These are phyloP conservation scores for Nesoenas mayeri DNA, from an alignment of 2,113 vertebrate genomes.

Conservation along the genomic window DNA sequence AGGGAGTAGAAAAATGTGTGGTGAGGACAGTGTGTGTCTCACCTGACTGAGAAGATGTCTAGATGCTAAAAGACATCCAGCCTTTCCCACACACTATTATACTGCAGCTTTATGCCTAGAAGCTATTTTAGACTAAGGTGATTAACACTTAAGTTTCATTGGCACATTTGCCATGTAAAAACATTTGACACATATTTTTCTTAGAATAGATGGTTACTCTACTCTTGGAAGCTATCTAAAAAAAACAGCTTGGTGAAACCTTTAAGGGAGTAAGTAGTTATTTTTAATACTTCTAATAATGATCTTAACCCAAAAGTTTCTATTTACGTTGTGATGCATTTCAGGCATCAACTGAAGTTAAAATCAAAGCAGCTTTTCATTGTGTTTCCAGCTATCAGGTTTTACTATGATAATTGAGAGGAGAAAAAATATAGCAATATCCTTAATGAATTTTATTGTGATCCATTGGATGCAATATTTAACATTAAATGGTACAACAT, in stretches of 20 bases:
- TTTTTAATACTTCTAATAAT: not conserved
- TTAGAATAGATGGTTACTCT: not conserved
- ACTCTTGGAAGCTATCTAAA: not conserved
- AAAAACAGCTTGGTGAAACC: not conserved
- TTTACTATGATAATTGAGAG: not conserved
- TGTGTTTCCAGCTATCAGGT: not conserved
- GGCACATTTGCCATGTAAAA: not conserved
- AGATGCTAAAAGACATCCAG: not conserved
- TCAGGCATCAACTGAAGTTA: not conserved
- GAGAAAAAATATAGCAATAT: not conserved
- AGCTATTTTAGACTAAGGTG: not conserved
- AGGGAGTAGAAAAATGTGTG: not conserved
- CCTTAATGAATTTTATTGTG: not conserved
- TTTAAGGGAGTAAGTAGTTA: not conserved
- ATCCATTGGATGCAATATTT: not conserved
- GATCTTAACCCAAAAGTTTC: not conserved
- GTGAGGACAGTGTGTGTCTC: not conserved
- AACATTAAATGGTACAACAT: not conserved
- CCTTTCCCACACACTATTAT: not conserved
- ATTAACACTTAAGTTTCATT: not conserved
- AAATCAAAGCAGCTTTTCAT: not conserved
- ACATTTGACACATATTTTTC: not conserved
- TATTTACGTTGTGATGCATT: not conserved
- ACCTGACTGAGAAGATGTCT: not conserved
- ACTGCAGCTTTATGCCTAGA: not conserved